A percentile compares a stretch with the other conserved stretches of the same genome.
phyloP scores from a whole-genome alignment of 92 coral and sea anemone species.

The Montipora capitata region DNA sequence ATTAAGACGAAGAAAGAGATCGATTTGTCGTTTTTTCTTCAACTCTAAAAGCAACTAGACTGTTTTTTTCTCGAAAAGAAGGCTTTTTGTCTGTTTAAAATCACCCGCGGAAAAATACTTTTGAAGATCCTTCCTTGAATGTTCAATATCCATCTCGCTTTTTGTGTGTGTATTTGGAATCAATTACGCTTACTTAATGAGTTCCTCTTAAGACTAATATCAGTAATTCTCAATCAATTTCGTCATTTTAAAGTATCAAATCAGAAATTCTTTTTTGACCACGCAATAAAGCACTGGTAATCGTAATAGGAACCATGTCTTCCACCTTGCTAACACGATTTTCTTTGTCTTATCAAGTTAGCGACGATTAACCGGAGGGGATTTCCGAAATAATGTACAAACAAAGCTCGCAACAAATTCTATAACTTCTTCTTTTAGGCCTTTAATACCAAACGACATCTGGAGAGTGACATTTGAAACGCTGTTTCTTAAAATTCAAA shows the following conservation, averaged over 20 bases:
- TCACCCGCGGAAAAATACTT: conserved; percentile 8
- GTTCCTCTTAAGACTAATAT: conserved; percentile 79
- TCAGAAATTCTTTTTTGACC: conserved; percentile 34
- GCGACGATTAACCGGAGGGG: conserved; percentile 30
- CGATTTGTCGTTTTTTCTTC: not conserved
- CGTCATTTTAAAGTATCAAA: conserved; percentile 86
- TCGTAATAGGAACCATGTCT: conserved; percentile 31
- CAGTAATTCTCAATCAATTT: conserved; percentile 81
- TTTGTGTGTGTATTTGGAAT: conserved; percentile 78
- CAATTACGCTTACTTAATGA: conserved; percentile 87
- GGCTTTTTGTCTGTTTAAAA: not conserved
- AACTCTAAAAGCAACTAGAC: not conserved
- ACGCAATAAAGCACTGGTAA: conserved; percentile 46
- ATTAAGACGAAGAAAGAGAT: conserved; percentile 30
- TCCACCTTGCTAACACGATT: conserved; percentile 49
- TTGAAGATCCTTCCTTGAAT: not conserved
- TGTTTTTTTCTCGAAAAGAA: not conserved
- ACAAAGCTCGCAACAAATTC: conserved; percentile 35
- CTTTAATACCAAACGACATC: not conserved
- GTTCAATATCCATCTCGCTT: conserved; percentile 43
- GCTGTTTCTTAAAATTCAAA: not conserved
- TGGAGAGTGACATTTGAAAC: not conserved
- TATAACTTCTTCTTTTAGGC: conserved; percentile 3
- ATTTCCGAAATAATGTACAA: conserved; percentile 28
- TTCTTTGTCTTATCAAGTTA: conserved; percentile 36